Conservation (phyloP, 2,797 vertebrate species). For the Hydrocynus forskahlii region DNA sequence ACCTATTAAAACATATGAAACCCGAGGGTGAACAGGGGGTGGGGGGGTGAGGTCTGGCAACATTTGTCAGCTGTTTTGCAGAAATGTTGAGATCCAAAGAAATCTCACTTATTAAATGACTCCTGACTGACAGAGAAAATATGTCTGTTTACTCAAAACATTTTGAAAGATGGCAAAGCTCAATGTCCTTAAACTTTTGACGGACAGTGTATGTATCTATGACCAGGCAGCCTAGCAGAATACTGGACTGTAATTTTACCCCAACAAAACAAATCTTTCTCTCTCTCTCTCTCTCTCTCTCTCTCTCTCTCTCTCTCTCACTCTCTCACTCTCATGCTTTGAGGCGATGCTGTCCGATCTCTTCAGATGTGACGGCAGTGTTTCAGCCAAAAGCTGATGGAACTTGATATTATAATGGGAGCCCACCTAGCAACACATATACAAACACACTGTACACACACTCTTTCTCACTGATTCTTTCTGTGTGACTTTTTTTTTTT, state of each 20-base stretch:
- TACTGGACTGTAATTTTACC: slow-evolving; percentile 4
- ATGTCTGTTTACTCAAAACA: neutral
- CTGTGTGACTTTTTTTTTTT: too few relatives aligned
- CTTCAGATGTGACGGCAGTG: slow-evolving; percentile 22
- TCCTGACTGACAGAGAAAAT: too few relatives aligned
- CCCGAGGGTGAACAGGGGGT: too few relatives aligned
- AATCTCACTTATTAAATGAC: too few relatives aligned
- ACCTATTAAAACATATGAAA: too few relatives aligned
- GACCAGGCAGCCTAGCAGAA: neutral
- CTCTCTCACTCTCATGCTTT: neutral
- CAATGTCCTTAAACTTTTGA: neutral
- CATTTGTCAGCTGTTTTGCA: too few relatives aligned
- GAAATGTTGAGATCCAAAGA: too few relatives aligned
- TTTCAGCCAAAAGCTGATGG: slow-evolving; percentile 43
- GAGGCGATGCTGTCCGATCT: slow-evolving; percentile 9
- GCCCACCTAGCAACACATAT: slow-evolving; percentile 54
- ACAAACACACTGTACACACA: slow-evolving; percentile 39
- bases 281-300: neutral
- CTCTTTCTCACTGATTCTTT: slow-evolving; percentile 1
- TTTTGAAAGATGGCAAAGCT: too few relatives aligned
- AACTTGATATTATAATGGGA: slow-evolving; percentile 41
- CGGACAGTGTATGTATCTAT: neutral
- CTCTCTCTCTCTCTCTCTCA: neutral
- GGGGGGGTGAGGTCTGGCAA: too few relatives aligned
- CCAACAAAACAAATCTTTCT: neutral